Evolutionary conservation across 1,140 invertebrate genomes (phyloP), one percentile per base, ranked within the genome.

Genomic region (Linepithema humile): DNA sequence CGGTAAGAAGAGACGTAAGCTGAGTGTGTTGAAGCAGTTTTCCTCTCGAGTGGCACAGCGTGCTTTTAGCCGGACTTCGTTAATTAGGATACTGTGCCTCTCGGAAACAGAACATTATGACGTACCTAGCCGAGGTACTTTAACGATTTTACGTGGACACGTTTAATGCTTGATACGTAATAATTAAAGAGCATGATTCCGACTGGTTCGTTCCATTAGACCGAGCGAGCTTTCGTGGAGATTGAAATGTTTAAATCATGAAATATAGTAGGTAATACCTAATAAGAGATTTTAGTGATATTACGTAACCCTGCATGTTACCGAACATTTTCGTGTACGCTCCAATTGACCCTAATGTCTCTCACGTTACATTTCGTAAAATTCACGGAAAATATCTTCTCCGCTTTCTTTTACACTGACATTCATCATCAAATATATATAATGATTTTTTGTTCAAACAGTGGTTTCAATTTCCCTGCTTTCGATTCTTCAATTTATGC

Each of bases 241-340:
- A 80, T 80, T 69, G 75, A 80, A 80, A 80, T 70, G 75, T 55
- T 80, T 80, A 69, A 80, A 70, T 57, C 48, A 70, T 80, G 64
- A 57, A 80, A 80, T 43, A 70, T 70, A 70, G 15, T 10, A 69
- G 53, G 64, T 69, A 70, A 70, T 65, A 38, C 15, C 40, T 48
- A 62, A 60, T 77, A 80, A 70, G 23, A 43, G 32, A 70, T 69
- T 40, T 69, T 55, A 40, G 48, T 6, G 64, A 32, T 32, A 80
- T 70, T 70, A 80, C 75, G 12, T 20, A 17, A 29, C 6, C 7
- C 17, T 20, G n/a, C 32, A 40, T n/a, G n/a, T 69, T 40, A 29
- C 64, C 57, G 55, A 78, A 70, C 50, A 32, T 53, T 57, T 17
- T 45, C 10, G 43, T n/a, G 73, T 77, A 29, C 15, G 32, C 23